Conservation (phyloP, 1,140 invertebrate genomes). For the Zaprionus inermis region DNA sequence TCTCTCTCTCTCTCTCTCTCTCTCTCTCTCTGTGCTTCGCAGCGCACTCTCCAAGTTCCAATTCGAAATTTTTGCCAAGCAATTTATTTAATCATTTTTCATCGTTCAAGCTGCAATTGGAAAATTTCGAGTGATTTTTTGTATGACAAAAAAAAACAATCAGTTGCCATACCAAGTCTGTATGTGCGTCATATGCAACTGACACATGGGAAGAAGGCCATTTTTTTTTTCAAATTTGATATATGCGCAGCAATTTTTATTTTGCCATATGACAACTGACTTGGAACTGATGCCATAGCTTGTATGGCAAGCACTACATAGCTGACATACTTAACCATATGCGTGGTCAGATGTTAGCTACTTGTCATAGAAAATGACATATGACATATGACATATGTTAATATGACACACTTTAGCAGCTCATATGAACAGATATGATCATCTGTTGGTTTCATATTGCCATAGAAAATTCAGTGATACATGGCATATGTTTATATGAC, state of each 20-base stretch:
- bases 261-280: background rate
- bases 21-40: background rate
- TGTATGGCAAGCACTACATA: background rate
- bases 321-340: background rate
- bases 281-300: background rate
- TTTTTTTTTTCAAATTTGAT: background rate
- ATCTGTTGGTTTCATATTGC: too few species aligned
- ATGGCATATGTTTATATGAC: background rate
- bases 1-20: background rate
- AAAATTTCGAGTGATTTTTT: background rate
- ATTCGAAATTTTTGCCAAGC: background rate
- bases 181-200: background rate
- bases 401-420: background rate
- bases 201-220: background rate
- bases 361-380: background rate
- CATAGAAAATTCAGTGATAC: too few species aligned
- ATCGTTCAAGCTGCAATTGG: constrained; percentile 2
- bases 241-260: background rate
- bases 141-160: too few species aligned
- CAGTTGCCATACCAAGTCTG: background rate
- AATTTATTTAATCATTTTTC: constrained; percentile 17
- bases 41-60: background rate
- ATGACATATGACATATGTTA: background rate
- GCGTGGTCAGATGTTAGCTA: background rate
- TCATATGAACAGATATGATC: background rate